Evolutionary conservation across 2,888 invertebrate genomes (phyloP).

Genomic region (Drosophila kambysellisi): DNA sequence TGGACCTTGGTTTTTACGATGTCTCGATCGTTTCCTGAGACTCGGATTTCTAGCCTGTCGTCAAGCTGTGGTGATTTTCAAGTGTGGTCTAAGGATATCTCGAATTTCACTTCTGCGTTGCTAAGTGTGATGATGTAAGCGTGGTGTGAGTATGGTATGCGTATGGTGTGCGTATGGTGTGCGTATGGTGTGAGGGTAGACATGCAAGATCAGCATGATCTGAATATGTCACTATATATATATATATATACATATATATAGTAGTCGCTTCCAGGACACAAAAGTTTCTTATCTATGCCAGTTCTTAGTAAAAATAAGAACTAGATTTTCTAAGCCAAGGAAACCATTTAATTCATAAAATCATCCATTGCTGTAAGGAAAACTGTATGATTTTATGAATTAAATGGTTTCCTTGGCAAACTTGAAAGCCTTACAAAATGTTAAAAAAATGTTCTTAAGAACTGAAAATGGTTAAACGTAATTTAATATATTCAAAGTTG

Average conservation of each 20-base stretch:
- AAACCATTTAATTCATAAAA: not conserved
- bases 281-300: not conserved
- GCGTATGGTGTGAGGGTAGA: too few species aligned
- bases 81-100: too few species aligned
- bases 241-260: not conserved
- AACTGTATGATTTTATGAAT: not conserved
- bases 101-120: too few species aligned
- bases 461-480: not conserved
- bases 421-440: not conserved
- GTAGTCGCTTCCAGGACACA: not conserved
- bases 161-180: too few species aligned
- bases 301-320: not conserved
- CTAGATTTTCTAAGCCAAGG: not conserved
- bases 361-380: not conserved
- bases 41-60: too few species aligned
- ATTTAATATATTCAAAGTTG: not conserved
- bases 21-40: too few species aligned
- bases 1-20: too few species aligned
- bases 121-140: too few species aligned
- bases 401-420: not conserved
- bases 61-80: too few species aligned
- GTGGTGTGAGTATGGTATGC: too few species aligned
- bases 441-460: not conserved
- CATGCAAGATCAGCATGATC: too few species aligned
- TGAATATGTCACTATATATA: too few species aligned